Conservation (phyloP, 1,140 invertebrate genomes). For the Pentalonia nigronervosa region DNA sequence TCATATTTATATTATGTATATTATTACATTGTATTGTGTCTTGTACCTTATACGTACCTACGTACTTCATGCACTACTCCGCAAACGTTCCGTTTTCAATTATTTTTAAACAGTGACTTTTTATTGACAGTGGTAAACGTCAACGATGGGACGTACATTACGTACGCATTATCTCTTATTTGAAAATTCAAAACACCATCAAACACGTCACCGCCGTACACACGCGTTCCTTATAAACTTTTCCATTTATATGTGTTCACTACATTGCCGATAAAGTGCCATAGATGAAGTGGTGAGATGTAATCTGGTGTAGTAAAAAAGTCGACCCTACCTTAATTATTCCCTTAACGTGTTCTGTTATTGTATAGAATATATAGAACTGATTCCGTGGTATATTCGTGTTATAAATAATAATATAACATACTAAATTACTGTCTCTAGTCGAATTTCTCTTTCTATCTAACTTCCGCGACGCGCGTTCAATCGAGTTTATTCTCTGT, state of each 20-base stretch:
- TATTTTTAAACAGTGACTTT: not conserved
- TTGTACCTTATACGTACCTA: not conserved
- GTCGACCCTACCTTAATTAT: too few species aligned
- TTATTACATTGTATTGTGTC: not conserved
- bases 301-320: too few species aligned
- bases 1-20: not conserved
- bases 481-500: too few species aligned
- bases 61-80: too few species aligned
- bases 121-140: not conserved
- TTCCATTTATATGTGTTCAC: not conserved
- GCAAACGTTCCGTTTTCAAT: not conserved
- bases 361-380: too few species aligned
- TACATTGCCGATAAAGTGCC: not conserved
- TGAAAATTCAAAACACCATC: not conserved
- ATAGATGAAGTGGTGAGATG: not conserved
- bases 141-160: not conserved
- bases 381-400: too few species aligned
- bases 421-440: too few species aligned
- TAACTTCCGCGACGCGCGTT: too few species aligned
- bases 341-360: too few species aligned
- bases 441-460: too few species aligned
- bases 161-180: not conserved
- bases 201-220: not conserved
- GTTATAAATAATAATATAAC: too few species aligned
- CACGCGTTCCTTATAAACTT: not conserved